Base-by-base conservation (phyloP, 1,140 invertebrate genomes). In the Listronotus oregonensis region DNA sequence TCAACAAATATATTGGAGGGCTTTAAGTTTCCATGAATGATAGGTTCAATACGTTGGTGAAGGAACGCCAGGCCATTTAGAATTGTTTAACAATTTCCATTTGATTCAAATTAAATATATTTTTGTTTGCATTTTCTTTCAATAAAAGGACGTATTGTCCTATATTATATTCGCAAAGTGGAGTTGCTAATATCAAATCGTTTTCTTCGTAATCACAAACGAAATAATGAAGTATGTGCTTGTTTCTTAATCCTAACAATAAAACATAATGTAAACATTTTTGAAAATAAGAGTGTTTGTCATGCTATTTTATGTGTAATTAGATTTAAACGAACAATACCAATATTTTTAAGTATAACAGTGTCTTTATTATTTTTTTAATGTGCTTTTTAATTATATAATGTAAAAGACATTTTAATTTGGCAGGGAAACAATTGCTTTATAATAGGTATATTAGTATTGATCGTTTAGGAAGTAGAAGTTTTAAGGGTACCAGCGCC, bases 11-110 rank as follows among this genome's bases (percentile, higher is more conserved):
- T 71, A 66, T 80, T 80, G 3, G 75, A 74, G 18, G 79, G 79
- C 68, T 80, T 80, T 14, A 80, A 65, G 63, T 80, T 80, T 3
- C 79, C 79, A 60, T 80, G 79, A 37, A 80, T 68, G 31, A 80
- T 76, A 14, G 79, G 76, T 32, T 67, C 57, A 7, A 56, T 50
- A 5, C 66, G 56, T 34, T 75, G 68, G 55, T 80, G 79, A 5
- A 80, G 65, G 63, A 71, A 79, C 57, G 72, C 71, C 14, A 80
- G 60, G 14, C 79, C 79, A 15, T 34, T 51, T 8, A 80, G 46
- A 80, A 71, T 65, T 80, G 71, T 27, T 59, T 67, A 14, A 76
- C 67, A 15, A 77, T 58, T 14, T 71, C 67, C 10, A 70, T 44
- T 17, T 67, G 56, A 12, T 21, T 59, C n/a, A 71, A 32, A 9